Percentiles rank a stretch among this genome's conserved stretches.
Conservation (phyloP, 2,888 invertebrate genomes). For the Entomobrya proxima region DNA sequence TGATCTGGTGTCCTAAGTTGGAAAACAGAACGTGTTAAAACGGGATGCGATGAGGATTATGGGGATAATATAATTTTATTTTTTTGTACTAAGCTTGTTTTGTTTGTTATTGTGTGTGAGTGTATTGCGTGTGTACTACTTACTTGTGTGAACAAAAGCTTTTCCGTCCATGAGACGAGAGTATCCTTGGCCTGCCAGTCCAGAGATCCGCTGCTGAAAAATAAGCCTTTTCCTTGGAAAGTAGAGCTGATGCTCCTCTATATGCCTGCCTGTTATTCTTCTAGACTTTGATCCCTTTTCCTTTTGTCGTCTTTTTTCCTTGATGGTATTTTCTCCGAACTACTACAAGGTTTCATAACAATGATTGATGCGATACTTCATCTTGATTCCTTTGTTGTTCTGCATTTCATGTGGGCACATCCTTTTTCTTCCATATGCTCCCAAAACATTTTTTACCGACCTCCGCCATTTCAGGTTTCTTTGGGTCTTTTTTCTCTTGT, state of each 20-base stretch:
- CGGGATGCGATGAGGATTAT: neutral
- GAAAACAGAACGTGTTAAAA: neutral
- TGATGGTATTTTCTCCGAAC: neutral
- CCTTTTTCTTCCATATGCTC: neutral
- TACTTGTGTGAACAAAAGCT: no score
- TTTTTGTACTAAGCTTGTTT: no score
- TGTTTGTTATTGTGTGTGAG: no score
- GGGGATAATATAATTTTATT: neutral
- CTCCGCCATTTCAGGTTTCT: neutral
- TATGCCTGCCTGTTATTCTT: no score
- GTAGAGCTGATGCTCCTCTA: neutral
- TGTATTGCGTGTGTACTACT: no score
- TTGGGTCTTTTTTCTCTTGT: neutral
- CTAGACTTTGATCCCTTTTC: constrained; percentile 13
- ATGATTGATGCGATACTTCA: constrained; percentile 47
- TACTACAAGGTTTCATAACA: constrained; percentile 20
- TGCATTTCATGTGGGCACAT: neutral
- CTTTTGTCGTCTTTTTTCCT: neutral
- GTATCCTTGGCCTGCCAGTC: constrained; percentile 17
- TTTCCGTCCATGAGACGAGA: neutral
- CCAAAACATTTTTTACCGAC: neutral
- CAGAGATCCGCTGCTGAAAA: neutral
- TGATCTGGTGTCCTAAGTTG: neutral
- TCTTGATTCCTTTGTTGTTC: constrained; percentile 5
- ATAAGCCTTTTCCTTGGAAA: constrained; percentile 2